Percentiles rank a stretch among this genome's conserved stretches.
These are phyloP conservation scores for Semnopithecus entellus DNA, from an alignment of 2,113 vertebrate species.

Conservation along the genomic window DNA sequence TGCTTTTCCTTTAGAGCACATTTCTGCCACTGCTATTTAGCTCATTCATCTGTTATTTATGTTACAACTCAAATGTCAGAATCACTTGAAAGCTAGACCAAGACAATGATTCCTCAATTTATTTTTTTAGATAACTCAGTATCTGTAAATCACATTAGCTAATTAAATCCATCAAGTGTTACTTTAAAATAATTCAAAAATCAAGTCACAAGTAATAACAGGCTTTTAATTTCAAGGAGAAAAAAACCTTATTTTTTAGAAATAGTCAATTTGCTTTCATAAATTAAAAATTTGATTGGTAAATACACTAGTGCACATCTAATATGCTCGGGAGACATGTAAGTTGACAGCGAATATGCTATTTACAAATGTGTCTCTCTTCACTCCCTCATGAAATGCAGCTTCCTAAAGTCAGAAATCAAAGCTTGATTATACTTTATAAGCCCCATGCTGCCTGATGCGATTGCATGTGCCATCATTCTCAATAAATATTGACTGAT, in stretches of 20 bases:
- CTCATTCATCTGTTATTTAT: conserved; percentile 42
- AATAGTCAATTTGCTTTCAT: not conserved
- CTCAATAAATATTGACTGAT: not conserved
- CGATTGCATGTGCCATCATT: not conserved
- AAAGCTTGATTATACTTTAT: not conserved
- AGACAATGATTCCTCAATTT: conserved; percentile 52
- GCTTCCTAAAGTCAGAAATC: not conserved
- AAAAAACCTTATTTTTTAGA: not conserved
- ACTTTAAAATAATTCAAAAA: conserved; percentile 15
- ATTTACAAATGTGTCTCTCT: not conserved
- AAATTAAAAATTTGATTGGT: not conserved
- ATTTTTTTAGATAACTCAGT: not conserved
- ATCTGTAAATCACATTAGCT: conserved; percentile 16
- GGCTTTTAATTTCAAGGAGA: not conserved
- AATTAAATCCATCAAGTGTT: conserved; percentile 43
- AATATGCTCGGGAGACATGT: not conserved
- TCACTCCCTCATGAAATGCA: not conserved
- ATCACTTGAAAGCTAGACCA: conserved; percentile 18
- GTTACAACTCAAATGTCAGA: conserved; percentile 26
- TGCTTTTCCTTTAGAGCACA: conserved; percentile 21
- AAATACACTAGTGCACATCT: not conserved
- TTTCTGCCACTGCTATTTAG: not conserved
- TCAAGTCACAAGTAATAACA: not conserved
- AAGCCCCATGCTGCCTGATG: not conserved
- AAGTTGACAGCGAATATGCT: not conserved